Base-by-base conservation (phyloP, 2,113 vertebrate species). In the Andinoacara biseriatus region DNA sequence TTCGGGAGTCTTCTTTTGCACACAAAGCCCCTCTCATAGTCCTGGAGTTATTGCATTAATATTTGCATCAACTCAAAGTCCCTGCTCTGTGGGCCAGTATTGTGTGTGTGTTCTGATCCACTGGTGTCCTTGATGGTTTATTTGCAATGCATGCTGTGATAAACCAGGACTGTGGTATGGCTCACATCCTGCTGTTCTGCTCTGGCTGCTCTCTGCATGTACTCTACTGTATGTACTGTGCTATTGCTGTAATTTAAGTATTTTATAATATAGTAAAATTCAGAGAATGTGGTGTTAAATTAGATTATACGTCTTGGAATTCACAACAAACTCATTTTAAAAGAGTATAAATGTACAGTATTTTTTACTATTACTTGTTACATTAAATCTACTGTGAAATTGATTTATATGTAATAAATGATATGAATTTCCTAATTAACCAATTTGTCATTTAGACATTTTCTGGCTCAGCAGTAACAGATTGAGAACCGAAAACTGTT, bases 201-300 rank as follows among this genome's bases (percentile, higher is more conserved):
- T 61, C 75, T 82, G 54, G n/a, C 82, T 86, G 52, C 46, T 83
- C 40, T 65, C 58, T 90, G 87, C 91, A 86, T 92, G 86, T 46
- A 11, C 76, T 81, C 40, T 43, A 43, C 78, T 89, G 40, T 65
- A 79, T 85, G 62, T 76, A 63, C 75, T 83, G 10, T 54, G 22
- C 10, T 58, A 76, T 81, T 33, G 62, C 84, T 88, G 58, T 83
- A 4, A 80, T 69, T 76, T 69, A 20, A 59, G 46, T 35, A 40
- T 38, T 22, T 43, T 62, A 35, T 24, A 38, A 17, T n/a, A 17
- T 49, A 40, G 38, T n/a, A 17, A 76, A 57, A 60, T 20, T 43
- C 49, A 11, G 7, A 82, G 8, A 43, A 74, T 75, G 56, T 52
- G 14, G 75, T 78, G 57, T 86, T 43, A 57, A 14, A 49, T 35